These are phyloP conservation scores for Drosophila tripunctata DNA, from an alignment of 2,888 invertebrate genomes.

Conservation along the genomic window DNA sequence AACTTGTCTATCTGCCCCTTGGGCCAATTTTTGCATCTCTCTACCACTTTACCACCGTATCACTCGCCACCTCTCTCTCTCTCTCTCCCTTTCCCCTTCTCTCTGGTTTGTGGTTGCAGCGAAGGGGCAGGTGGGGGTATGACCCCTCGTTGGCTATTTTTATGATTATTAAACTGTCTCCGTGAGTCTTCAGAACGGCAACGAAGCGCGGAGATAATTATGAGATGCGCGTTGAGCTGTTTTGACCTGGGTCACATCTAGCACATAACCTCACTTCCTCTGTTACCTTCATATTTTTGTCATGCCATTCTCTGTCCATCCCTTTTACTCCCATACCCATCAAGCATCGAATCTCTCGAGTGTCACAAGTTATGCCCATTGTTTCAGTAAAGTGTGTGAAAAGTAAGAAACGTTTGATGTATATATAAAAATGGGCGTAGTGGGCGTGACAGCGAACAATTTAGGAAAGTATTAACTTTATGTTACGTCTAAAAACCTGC, in stretches of 20 bases:
- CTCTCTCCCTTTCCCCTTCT: background rate
- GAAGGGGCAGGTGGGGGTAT: background rate
- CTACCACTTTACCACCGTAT: no score
- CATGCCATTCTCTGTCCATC: background rate
- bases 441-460: no score
- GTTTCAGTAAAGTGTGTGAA: no score
- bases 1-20: conserved; percentile 11
- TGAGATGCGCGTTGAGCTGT: conserved; percentile 72
- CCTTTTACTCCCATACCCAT: no score
- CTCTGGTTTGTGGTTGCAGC: background rate
- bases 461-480: no score
- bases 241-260: conserved; percentile 35
- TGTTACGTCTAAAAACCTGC: no score
- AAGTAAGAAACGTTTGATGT: no score
- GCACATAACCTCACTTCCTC: conserved; percentile 10
- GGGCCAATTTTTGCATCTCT: conserved; percentile 8
- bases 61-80: background rate
- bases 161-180: conserved; percentile 77
- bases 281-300: background rate
- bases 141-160: conserved; percentile 38
- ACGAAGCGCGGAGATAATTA: conserved; percentile 77
- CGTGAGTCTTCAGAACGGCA: conserved; percentile 68
- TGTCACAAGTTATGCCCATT: no score
- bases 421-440: no score
- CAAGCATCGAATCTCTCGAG: no score